Conservation (phyloP, 2,113 vertebrate genomes). For the Zosterops pallidus region DNA sequence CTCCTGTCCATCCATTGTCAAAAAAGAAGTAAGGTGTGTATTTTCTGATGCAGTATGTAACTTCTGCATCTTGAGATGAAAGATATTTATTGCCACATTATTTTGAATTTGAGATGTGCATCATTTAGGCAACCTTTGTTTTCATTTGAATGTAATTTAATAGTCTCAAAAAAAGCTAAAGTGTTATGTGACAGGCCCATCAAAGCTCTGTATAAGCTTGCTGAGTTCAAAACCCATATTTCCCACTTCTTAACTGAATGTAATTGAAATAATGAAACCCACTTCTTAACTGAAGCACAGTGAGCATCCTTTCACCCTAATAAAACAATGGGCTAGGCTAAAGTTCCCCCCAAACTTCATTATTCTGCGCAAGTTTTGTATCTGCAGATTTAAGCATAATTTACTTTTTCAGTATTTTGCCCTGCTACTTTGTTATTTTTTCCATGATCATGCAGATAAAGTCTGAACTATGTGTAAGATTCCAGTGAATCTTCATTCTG, state of each 20-base stretch:
- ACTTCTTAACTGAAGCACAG: not conserved
- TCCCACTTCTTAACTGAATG: not conserved
- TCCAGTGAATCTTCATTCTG: not conserved
- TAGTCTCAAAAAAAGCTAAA: not conserved
- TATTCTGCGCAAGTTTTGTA: not conserved
- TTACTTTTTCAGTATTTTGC: not conserved
- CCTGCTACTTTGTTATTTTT: not conserved
- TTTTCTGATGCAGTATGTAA: not conserved
- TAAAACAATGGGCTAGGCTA: not conserved
- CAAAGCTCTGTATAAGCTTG: not conserved
- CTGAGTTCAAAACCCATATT: not conserved
- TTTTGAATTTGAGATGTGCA: not conserved
- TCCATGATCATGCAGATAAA: not conserved
- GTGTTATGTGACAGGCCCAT: not conserved
- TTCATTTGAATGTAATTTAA: not conserved
- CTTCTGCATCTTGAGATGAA: not conserved
- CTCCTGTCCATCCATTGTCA: not conserved
- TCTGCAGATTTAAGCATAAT: not conserved
- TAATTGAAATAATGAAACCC: not conserved
- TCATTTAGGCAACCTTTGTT: not conserved
- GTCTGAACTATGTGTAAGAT: not conserved
- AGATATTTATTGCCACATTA: not conserved
- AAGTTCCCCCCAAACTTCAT: not conserved
- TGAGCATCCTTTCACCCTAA: not conserved
- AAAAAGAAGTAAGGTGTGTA: not conserved